A percentile compares a stretch with the other conserved stretches of the same genome.
phyloP scores from a whole-genome alignment of 2,113 vertebrate species.

The Tricholaema leucomelas region DNA sequence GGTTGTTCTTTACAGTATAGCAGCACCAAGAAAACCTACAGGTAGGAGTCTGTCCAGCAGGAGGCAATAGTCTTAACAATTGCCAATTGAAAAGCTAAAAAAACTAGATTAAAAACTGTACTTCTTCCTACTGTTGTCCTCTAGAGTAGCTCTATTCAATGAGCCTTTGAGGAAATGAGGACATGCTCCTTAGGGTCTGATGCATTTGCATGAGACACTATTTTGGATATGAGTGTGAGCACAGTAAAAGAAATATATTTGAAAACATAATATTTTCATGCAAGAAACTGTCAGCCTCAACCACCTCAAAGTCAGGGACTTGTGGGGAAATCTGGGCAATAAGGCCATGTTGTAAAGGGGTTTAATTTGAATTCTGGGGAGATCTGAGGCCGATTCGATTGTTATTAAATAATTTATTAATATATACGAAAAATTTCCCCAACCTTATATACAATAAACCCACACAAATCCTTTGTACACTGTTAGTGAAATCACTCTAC shows the following conservation, averaged over 20 bases:
- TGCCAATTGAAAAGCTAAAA: not conserved
- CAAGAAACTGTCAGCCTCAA: not conserved
- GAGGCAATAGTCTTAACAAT: not conserved
- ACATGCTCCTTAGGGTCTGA: not conserved
- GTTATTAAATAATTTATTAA: too few species aligned
- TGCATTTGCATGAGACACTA: not conserved
- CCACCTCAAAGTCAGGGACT: not conserved
- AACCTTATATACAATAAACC: too few species aligned
- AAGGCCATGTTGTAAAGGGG: too few species aligned
- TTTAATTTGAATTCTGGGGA: too few species aligned
- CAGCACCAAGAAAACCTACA: not conserved
- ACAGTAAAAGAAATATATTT: not conserved
- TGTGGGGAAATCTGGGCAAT: not conserved
- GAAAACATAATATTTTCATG: not conserved
- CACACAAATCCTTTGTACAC: too few species aligned
- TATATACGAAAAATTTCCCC: too few species aligned
- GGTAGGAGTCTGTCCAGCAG: not conserved
- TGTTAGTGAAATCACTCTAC: too few species aligned
- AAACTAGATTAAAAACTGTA: not conserved
- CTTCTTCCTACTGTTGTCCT: not conserved
- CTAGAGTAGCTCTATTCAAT: accelerated
- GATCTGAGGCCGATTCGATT: too few species aligned
- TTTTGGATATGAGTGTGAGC: not conserved
- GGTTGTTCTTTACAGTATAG: not conserved
- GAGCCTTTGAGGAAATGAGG: not conserved